Evolutionary conservation across 30 jellyfish, hydroid and myxozoan species (phyloP).

Genomic region (Aurelia aurita complex sp. Pacific): DNA sequence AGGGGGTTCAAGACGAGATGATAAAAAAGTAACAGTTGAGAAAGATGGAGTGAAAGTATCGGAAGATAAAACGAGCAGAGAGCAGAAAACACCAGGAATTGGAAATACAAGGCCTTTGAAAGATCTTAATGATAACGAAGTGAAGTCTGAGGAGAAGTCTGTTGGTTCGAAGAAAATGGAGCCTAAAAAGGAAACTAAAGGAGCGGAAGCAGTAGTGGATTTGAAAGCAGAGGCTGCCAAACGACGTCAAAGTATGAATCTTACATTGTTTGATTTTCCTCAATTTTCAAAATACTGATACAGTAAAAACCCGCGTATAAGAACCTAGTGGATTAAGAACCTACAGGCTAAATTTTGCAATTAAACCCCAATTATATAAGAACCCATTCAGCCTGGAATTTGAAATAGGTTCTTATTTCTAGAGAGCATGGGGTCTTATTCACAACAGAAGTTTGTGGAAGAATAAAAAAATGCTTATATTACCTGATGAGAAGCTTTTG

Average conservation of each 20-base stretch:
- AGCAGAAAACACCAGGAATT: constrained; percentile 34
- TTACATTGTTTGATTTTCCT: background rate
- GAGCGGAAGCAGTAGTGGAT: constrained; percentile 72
- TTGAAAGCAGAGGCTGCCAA: constrained; percentile 76
- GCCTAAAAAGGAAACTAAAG: constrained; percentile 26
- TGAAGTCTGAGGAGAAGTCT: constrained; percentile 25
- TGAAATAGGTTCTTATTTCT: too few species aligned
- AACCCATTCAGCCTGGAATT: too few species aligned
- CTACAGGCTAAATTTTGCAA: too few species aligned
- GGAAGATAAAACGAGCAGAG: constrained; percentile 18
- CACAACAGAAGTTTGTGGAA: too few species aligned
- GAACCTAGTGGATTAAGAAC: too few species aligned
- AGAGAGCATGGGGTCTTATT: too few species aligned
- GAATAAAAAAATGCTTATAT: too few species aligned
- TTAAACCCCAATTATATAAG: too few species aligned
- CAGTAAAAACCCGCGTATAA: too few species aligned
- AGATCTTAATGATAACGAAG: constrained; percentile 57
- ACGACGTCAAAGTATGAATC: constrained; percentile 50
- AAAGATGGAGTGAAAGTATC: constrained; percentile 47
- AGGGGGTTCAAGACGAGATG: constrained; percentile 43
- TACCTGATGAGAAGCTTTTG: too few species aligned
- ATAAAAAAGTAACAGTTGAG: constrained; percentile 10
- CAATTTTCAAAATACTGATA: too few species aligned
- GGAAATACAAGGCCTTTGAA: constrained; percentile 24
- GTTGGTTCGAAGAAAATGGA: constrained; percentile 20